These are phyloP conservation scores for Cephus rjabovi DNA, from an alignment of 2,888 invertebrate species.

Conservation along the genomic window DNA sequence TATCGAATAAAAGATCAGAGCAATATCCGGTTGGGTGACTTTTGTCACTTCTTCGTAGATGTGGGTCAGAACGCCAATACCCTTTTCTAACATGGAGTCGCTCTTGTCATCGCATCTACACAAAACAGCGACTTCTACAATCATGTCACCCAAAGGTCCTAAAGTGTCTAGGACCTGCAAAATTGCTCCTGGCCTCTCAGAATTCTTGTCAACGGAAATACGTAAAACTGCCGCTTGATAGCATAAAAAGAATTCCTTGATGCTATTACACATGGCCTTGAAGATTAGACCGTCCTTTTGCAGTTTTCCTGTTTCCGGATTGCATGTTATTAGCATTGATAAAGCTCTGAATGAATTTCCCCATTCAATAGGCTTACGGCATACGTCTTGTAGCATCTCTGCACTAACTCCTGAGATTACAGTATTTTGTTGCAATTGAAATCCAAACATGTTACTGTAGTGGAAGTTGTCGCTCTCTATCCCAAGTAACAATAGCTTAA, in stretches of 20 bases:
- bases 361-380: slow-evolving; percentile 49
- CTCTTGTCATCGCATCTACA: slow-evolving; percentile 48
- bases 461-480: slow-evolving; percentile 55
- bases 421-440: slow-evolving; percentile 46
- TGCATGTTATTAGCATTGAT: slow-evolving; percentile 40
- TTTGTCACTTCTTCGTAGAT: slow-evolving; percentile 74
- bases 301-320: slow-evolving; percentile 44
- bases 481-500: slow-evolving; percentile 56
- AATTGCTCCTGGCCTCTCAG: slow-evolving; percentile 28
- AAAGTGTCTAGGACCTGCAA: slow-evolving; percentile 44
- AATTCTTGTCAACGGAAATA: slow-evolving; percentile 38
- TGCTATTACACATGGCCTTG: slow-evolving; percentile 56
- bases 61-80: slow-evolving; percentile 74
- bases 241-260: slow-evolving; percentile 57
- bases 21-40: slow-evolving; percentile 71
- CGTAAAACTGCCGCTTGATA: slow-evolving; percentile 54
- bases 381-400: slow-evolving; percentile 44
- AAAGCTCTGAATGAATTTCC: slow-evolving; percentile 59
- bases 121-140: slow-evolving; percentile 52
- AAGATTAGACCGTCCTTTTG: slow-evolving; percentile 58
- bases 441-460: slow-evolving; percentile 45
- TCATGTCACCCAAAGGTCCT: slow-evolving; percentile 49
- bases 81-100: slow-evolving; percentile 57
- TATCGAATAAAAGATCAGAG: slow-evolving; percentile 71
- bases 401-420: slow-evolving; percentile 44